These are phyloP conservation scores for Eurytoma adleriae DNA, from an alignment of 2,888 invertebrate species.

Conservation along the genomic window DNA sequence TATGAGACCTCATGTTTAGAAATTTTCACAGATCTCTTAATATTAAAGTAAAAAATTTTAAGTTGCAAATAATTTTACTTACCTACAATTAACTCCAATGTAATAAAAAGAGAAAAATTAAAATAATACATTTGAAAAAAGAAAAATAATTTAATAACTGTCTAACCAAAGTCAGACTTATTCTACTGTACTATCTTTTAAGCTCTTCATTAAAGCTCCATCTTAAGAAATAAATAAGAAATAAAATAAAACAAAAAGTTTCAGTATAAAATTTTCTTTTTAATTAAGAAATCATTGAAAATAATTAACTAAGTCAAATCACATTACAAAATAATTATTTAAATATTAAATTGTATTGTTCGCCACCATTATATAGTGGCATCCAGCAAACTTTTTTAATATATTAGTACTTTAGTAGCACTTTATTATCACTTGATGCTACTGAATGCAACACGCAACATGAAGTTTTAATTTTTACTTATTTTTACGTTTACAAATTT, in stretches of 20 bases:
- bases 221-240: background rate
- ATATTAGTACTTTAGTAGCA: background rate
- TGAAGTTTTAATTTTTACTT: background rate
- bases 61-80: too few species aligned
- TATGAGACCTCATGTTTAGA: too few species aligned
- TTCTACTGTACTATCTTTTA: too few species aligned
- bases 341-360: conserved; percentile 5
- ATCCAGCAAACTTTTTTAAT: background rate
- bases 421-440: too few species aligned
- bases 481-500: background rate
- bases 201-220: too few species aligned
- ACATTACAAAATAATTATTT: conserved; percentile 16
- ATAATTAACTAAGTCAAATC: conserved; percentile 29
- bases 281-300: conserved; percentile 20
- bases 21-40: too few species aligned
- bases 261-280: conserved; percentile 30
- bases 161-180: too few species aligned
- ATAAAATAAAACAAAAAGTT: background rate
- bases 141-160: too few species aligned
- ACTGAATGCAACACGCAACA: background rate
- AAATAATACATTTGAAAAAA: too few species aligned
- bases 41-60: too few species aligned
- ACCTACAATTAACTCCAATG: too few species aligned
- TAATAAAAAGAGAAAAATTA: too few species aligned
- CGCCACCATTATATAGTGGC: background rate